Percentiles rank a stretch among this genome's conserved stretches.
These are phyloP conservation scores for Sporophila hypoxantha DNA, from an alignment of 2,113 vertebrate genomes.

Conservation along the genomic window DNA sequence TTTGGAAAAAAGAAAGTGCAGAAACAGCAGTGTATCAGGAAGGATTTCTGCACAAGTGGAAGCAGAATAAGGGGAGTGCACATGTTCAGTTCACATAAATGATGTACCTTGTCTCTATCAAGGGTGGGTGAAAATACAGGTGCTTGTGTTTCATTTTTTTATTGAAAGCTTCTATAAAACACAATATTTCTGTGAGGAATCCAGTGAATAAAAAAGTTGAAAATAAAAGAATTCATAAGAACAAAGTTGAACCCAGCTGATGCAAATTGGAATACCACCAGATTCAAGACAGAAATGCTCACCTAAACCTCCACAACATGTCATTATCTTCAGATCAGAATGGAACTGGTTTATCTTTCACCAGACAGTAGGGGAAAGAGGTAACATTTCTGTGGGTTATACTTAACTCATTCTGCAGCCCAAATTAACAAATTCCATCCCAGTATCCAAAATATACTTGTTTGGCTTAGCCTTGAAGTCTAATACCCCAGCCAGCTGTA, in stretches of 20 bases:
- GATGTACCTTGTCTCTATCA: rapidly evolving
- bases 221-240: not conserved
- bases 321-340: not conserved
- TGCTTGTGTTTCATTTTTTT: not conserved
- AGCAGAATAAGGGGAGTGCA: not conserved
- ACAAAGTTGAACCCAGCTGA: not conserved
- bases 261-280: not conserved
- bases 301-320: not conserved
- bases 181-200: not conserved
- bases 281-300: not conserved
- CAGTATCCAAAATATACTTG: not conserved
- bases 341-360: not conserved
- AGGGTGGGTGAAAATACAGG: not conserved
- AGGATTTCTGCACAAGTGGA: not conserved
- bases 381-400: not conserved
- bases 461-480: not conserved
- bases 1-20: not conserved
- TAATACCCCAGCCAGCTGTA: not conserved
- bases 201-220: not conserved
- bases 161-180: not conserved
- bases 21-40: not conserved
- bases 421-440: not conserved
- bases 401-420: not conserved
- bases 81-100: not conserved
- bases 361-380: not conserved